phyloP scores from a whole-genome alignment of 2,888 invertebrate genomes.

The Tetanocera ferruginea region DNA sequence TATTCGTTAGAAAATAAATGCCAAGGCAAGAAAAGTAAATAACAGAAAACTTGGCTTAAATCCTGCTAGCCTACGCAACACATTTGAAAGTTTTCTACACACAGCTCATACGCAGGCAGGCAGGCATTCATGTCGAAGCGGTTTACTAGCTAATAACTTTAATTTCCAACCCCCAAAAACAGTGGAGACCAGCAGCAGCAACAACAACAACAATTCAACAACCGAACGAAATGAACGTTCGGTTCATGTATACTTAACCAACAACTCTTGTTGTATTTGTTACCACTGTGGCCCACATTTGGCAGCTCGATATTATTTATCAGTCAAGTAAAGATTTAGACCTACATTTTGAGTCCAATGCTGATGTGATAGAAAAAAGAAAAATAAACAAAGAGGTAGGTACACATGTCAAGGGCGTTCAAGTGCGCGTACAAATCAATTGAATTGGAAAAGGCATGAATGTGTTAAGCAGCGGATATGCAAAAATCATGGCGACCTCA shows the following conservation, averaged over 20 bases:
- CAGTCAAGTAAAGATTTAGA: conserved; percentile 21
- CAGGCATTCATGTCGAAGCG: background rate
- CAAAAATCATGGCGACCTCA: no score
- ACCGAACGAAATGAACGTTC: background rate
- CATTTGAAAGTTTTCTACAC: conserved; percentile 16
- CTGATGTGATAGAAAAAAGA: background rate
- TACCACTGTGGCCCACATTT: conserved; percentile 27
- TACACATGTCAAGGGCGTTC: conserved; percentile 31
- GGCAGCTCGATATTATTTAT: conserved; percentile 17
- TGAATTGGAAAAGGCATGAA: background rate
- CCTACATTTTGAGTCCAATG: conserved; percentile 20
- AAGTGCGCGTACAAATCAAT: conserved; percentile 19
- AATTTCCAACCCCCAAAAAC: conserved; percentile 28
- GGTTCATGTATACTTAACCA: background rate
- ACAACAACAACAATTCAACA: background rate
- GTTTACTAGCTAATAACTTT: background rate
- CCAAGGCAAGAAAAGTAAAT: conserved; percentile 9
- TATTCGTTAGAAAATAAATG: background rate
- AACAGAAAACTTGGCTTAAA: conserved; percentile 5
- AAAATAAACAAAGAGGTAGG: background rate
- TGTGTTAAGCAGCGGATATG: background rate
- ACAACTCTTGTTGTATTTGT: background rate
- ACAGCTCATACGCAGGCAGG: background rate
- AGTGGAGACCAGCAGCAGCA: background rate
- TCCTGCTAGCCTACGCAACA: conserved; percentile 31